Base-by-base conservation (phyloP, 2,113 vertebrate genomes). In the Dolichotis patagonum region DNA sequence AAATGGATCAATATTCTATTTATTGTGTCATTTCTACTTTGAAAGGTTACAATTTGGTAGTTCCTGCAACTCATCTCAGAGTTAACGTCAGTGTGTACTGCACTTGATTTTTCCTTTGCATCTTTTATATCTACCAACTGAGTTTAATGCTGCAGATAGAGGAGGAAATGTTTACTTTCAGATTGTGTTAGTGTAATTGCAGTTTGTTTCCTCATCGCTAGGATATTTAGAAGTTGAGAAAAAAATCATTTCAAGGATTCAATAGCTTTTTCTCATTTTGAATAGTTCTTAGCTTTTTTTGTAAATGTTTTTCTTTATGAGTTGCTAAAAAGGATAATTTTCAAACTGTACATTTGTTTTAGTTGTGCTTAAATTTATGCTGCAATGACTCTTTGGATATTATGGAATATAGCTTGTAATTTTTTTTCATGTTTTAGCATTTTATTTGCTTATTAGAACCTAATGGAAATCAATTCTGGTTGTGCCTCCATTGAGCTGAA, bases 1-100 rank as follows among this genome's bases (percentile, higher is more conserved):
- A 94, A 92, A 90, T 86, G 24, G 96, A 94, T 97, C 63, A 43
- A 84, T 86, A 82, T 95, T 94, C 93, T 93, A 7, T 77, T 49
- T n/a, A 83, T 46, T 58, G 0, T 93, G 80, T 94, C 30, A 6
- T 35, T 24, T 85, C 43, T 35, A 3, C 67, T 97, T 95, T 81
- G 67, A 91, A 95, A 96, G 69, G 7, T 26, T 82, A 69, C 14
- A 92, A 26, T 80, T 32, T 46, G n/a, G 0, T 67, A 58, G 65
- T 82, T 97, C 78, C 91, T 97, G 52, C 87, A 89, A 7, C 52
- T 89, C 13, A 65, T 67, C 93, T 95, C 86, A 71, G 49, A 97
- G 88, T 96, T 73, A 26, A 20, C 28, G 94, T 97, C 8, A 88
- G 1, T 0, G 10, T 84, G 22, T 67, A 5, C 3, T 67, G 20